A percentile compares a stretch with the other conserved stretches of the same genome.
phyloP scores from a whole-genome alignment of 2,113 vertebrate species.

The Corythornis cristatus region DNA sequence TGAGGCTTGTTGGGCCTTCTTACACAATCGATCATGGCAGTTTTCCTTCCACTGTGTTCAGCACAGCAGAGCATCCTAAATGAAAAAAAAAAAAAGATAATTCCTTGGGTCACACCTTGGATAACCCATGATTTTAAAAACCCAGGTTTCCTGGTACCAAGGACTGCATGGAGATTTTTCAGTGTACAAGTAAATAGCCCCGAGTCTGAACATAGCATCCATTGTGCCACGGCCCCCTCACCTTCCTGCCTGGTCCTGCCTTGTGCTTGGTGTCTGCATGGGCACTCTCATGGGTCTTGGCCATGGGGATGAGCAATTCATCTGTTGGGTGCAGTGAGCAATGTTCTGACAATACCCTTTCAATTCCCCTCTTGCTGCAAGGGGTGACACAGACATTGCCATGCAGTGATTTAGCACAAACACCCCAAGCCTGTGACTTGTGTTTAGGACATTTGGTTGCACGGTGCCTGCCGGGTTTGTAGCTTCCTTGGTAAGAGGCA shows the following conservation, averaged over 20 bases:
- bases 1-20: not conserved
- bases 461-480: not conserved
- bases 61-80: not conserved
- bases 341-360: not conserved
- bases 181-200: not conserved
- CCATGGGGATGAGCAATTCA: fast-evolving
- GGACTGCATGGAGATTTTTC: not conserved
- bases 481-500: conserved; percentile 14
- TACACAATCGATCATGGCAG: fast-evolving
- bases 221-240: not conserved
- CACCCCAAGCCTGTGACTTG: not conserved
- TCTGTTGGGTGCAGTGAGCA: fast-evolving
- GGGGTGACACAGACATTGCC: not conserved
- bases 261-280: not conserved
- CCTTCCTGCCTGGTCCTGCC: not conserved
- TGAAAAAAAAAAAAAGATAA: not conserved
- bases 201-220: not conserved
- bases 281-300: fast-evolving
- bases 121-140: not conserved
- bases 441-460: not conserved
- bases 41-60: not conserved
- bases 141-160: not conserved
- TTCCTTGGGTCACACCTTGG: fast-evolving
- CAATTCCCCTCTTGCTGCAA: fast-evolving
- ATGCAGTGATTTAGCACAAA: not conserved